phyloP scores from a whole-genome alignment of 2,888 invertebrate species.

The Cephus spinipes region DNA sequence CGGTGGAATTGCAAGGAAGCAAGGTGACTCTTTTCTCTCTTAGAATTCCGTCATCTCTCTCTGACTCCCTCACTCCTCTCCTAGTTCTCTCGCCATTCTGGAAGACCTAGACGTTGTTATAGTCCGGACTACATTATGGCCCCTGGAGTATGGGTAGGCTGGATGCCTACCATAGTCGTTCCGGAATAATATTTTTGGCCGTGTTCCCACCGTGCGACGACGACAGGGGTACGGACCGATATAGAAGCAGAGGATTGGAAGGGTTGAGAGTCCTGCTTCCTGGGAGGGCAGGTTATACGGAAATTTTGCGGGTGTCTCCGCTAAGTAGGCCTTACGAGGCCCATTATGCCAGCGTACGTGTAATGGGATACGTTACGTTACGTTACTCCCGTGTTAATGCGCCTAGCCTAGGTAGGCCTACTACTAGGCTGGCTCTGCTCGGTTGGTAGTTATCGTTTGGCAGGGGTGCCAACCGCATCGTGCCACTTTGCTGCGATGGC shows the following conservation, averaged over 20 bases:
- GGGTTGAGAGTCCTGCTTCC: slow-evolving; percentile 20
- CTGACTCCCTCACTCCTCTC: not conserved
- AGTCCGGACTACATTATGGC: slow-evolving; percentile 5
- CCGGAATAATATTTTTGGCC: slow-evolving; percentile 44
- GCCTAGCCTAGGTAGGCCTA: slow-evolving; percentile 21
- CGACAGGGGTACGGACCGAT: slow-evolving; percentile 8
- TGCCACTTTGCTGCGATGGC: slow-evolving; percentile 38
- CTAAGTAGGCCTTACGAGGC: slow-evolving; percentile 52
- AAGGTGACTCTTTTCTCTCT: too few relatives aligned
- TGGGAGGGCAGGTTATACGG: slow-evolving; percentile 24
- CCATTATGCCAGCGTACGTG: slow-evolving; percentile 37
- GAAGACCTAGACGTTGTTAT: slow-evolving; percentile 5
- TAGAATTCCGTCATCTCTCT: not conserved
- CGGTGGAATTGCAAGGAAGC: not conserved
- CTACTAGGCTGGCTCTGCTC: slow-evolving; percentile 8
- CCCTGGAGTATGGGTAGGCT: not conserved
- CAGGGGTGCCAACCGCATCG: slow-evolving; percentile 31
- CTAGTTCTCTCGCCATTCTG: not conserved
- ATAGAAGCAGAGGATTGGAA: not conserved
- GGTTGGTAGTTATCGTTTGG: slow-evolving; percentile 31
- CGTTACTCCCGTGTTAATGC: slow-evolving; percentile 31
- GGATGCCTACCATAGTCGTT: slow-evolving; percentile 29
- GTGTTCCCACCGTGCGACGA: slow-evolving; percentile 26
- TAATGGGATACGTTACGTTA: slow-evolving; percentile 27
- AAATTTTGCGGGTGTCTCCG: slow-evolving; percentile 40